phyloP scores from a whole-genome alignment of 2,888 invertebrate species.

The Petrolisthes manimaculis region DNA sequence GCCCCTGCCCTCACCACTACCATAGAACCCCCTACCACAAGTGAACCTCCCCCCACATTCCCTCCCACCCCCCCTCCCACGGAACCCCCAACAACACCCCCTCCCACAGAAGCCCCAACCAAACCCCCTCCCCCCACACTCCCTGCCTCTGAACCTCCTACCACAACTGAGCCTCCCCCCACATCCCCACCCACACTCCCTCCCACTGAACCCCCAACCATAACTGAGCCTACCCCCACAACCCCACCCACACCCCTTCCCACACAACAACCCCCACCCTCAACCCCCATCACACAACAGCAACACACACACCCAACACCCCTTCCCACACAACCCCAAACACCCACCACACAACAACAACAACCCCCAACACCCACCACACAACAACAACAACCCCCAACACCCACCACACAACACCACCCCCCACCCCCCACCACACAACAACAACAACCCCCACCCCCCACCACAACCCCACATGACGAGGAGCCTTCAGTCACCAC shows the following conservation, averaged over 20 bases:
- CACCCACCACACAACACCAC: not conserved
- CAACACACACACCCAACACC: not conserved
- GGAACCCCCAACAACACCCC: not conserved
- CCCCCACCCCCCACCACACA: not conserved
- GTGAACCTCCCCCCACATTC: not conserved
- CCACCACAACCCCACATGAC: not conserved
- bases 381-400: not conserved
- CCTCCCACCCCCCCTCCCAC: not conserved
- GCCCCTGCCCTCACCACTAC: not conserved
- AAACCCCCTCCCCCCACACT: not conserved
- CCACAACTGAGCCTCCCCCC: not conserved
- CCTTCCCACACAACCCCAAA: not conserved
- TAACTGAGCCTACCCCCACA: not conserved
- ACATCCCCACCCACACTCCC: not conserved
- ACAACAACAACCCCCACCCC: not conserved
- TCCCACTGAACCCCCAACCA: not conserved
- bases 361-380: not conserved
- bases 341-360: not conserved
- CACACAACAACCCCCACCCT: not conserved
- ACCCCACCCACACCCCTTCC: not conserved
- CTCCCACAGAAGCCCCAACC: not conserved
- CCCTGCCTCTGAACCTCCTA: not conserved
- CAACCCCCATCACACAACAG: not conserved
- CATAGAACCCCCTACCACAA: not conserved
- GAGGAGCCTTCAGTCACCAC: not conserved